Evolutionary conservation across 2,113 vertebrate genomes (phyloP).

Genomic region (Agapornis roseicollis): DNA sequence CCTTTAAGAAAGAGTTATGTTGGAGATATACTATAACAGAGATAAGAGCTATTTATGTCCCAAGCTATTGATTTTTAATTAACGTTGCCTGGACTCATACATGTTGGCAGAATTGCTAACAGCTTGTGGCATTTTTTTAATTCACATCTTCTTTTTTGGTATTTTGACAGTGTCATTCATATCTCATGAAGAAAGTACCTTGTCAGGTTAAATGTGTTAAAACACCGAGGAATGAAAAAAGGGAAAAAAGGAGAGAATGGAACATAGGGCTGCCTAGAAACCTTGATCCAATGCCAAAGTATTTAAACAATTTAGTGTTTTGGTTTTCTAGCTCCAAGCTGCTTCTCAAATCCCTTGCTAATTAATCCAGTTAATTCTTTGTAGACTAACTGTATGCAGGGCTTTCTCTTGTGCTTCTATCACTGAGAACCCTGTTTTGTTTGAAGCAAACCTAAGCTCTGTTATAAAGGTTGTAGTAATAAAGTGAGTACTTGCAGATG

Average conservation of each 20-base stretch:
- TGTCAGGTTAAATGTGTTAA: constrained; percentile 84
- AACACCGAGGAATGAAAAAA: constrained; percentile 68
- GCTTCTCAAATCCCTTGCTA: constrained; percentile 85
- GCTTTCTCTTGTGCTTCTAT: constrained; percentile 73
- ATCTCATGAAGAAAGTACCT: constrained; percentile 81
- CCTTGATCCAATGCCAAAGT: constrained; percentile 87
- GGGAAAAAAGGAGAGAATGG: constrained; percentile 69
- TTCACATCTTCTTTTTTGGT: constrained; percentile 78
- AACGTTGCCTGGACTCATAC: constrained; percentile 76
- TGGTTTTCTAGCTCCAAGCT: constrained; percentile 84
- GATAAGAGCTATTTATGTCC: constrained; percentile 78
- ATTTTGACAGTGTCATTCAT: constrained; percentile 84
- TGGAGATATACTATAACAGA: constrained; percentile 71
- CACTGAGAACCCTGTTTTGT: constrained; percentile 72
- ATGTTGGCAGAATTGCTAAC: constrained; percentile 81
- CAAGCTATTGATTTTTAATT: constrained; percentile 83
- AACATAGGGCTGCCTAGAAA: constrained; percentile 81
- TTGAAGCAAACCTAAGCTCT: constrained; percentile 71
- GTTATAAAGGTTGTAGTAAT: constrained; percentile 67
- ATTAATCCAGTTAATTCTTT: constrained; percentile 89
- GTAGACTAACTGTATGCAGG: constrained; percentile 80
- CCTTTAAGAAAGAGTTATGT: constrained; percentile 68
- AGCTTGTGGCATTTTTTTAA: constrained; percentile 83
- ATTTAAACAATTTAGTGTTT: constrained; percentile 89
- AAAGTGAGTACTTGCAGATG: constrained; percentile 75